Evolutionary conservation across 2,797 vertebrate species (phyloP).

Genomic region (Periophthalmus magnuspinnatus): DNA sequence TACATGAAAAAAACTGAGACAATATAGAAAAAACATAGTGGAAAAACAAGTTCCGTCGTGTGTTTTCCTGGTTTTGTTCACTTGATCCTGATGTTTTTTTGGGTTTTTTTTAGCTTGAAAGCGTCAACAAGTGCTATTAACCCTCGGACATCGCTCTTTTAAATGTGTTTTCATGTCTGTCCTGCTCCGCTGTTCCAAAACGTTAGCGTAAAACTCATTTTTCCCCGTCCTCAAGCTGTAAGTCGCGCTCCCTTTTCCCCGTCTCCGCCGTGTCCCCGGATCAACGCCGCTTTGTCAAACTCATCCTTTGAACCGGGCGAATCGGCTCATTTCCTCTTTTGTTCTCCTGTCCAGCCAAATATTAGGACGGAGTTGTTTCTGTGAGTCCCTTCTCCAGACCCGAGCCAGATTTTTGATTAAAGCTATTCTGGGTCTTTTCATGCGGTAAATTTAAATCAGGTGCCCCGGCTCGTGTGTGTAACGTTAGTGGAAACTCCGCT

Average conservation of each 20-base stretch:
- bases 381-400: not conserved
- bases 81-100: too few relatives aligned
- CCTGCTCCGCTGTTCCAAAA: not conserved
- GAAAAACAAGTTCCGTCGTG: too few relatives aligned
- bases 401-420: not conserved
- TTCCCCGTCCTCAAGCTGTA: not conserved
- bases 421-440: slow-evolving; percentile 4
- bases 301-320: slow-evolving; percentile 6
- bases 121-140: not conserved
- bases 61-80: too few relatives aligned
- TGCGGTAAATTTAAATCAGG: not conserved
- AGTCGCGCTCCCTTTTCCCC: not conserved
- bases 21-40: too few relatives aligned
- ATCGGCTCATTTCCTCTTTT: slow-evolving; percentile 14
- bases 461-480: not conserved
- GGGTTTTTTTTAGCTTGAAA: not conserved
- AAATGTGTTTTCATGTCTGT: not conserved
- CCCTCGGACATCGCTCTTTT: not conserved
- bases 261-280: slow-evolving; percentile 13
- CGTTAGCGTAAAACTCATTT: not conserved
- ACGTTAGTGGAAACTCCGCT: slow-evolving; percentile 3
- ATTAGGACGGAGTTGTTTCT: not conserved
- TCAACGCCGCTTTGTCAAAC: slow-evolving; percentile 23
- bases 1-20: too few relatives aligned
- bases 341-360: not conserved